A percentile compares a stretch with the other conserved stretches of the same genome.
phyloP scores from a whole-genome alignment of 2,113 vertebrate genomes.

The Prolemur simus region DNA sequence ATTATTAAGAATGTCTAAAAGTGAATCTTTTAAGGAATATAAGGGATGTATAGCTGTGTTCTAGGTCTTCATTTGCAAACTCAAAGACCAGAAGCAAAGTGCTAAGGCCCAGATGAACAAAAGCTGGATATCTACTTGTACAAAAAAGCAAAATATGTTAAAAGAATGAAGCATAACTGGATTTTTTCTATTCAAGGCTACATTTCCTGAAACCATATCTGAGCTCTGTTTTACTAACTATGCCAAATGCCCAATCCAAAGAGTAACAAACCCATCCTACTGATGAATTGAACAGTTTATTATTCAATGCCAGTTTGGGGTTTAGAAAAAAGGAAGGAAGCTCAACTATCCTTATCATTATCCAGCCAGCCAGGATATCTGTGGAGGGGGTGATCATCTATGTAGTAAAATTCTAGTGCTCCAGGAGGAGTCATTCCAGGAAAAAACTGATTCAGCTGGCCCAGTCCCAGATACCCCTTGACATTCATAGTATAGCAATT shows the following conservation, averaged over 20 bases:
- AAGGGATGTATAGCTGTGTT: accelerated
- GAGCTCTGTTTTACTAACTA: not conserved
- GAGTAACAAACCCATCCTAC: not conserved
- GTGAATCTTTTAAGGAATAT: not conserved
- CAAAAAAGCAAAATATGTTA: not conserved
- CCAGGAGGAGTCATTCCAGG: not conserved
- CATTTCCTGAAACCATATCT: not conserved
- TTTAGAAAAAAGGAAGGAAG: not conserved
- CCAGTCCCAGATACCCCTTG: not conserved
- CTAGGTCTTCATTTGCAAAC: not conserved
- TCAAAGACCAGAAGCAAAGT: not conserved
- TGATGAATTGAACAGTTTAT: not conserved
- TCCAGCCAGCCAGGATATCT: not conserved
- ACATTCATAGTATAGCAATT: not conserved
- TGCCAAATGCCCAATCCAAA: not conserved
- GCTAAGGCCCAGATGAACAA: not conserved
- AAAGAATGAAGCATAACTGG: not conserved
- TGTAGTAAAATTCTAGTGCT: not conserved
- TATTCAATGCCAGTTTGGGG: not conserved
- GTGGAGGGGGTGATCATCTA: not conserved
- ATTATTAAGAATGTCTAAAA: not conserved
- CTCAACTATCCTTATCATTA: not conserved
- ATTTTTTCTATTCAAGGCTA: not conserved
- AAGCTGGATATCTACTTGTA: not conserved
- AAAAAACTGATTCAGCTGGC: not conserved